Conservation (phyloP, 2,888 invertebrate genomes). For the Aporophyla nigra region DNA sequence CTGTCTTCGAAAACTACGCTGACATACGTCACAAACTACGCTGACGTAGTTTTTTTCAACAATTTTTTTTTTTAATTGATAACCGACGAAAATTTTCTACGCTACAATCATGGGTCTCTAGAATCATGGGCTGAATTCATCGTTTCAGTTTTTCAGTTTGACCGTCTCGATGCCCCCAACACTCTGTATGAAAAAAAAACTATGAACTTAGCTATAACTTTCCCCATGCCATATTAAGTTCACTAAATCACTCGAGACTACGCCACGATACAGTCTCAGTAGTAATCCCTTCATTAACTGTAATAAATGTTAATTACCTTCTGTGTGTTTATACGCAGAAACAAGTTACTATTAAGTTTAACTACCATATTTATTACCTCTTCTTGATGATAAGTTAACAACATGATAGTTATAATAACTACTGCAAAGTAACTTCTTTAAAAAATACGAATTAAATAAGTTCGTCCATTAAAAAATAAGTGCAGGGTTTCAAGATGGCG, state of each 20-base stretch:
- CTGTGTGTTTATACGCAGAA: slow-evolving; percentile 9
- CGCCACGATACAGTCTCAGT: slow-evolving; percentile 5
- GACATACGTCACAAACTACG: no score
- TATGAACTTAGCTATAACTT: no score
- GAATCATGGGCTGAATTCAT: no score
- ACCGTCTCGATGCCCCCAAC: no score
- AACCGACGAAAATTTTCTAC: no score
- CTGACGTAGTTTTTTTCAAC: no score
- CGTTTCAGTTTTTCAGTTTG: no score
- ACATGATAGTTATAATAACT: neutral
- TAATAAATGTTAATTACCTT: slow-evolving; percentile 42
- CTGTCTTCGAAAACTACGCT: no score
- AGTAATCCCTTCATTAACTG: slow-evolving; percentile 24
- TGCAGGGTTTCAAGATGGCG: neutral
- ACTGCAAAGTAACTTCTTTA: neutral
- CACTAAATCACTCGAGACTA: slow-evolving; percentile 25
- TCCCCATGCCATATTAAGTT: neutral
- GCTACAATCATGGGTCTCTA: no score
- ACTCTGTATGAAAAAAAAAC: no score
- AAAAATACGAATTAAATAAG: no score
- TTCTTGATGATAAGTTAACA: neutral
- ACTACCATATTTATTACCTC: neutral
- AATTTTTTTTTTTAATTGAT: no score
- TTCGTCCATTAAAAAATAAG: neutral
- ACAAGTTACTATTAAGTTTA: slow-evolving; percentile 17